Evolutionary conservation across 2,888 invertebrate species (phyloP), one percentile per base, ranked within the genome.

Genomic region (Callimorpha dominula): DNA sequence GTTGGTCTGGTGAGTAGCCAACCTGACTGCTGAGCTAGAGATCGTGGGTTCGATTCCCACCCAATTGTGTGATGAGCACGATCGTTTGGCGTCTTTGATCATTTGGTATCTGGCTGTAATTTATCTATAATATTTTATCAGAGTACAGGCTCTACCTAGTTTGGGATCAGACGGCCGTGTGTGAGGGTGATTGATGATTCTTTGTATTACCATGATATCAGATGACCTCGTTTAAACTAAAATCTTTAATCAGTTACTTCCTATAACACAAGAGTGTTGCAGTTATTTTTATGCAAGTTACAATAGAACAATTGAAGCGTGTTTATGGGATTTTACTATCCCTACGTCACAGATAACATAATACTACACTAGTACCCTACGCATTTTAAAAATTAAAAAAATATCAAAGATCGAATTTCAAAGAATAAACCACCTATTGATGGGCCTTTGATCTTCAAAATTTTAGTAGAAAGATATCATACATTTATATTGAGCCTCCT

Each of bases 401-500:
- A 20, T 57, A 57, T 20, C 31, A 2, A 60, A 60, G 31, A 60
- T 31, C 20, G 60, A 60, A 60, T 12, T 1, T 60, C 31, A 14
- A 14, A 60, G 12, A 60, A 60, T 14, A 31, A 60, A 60, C 60
- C 60, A 60, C 31, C 31, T 20, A 60, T 31, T 60, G 14, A 31
- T 60, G 14, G 12, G 12, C 0, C 20, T 31, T 60, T 60, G 31
- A 60, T 60, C 60, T 31, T 31, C 60, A 60, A 60, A 60, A 60
- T 31, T 60, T 31, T 31, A 60, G 60, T 12, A 31, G 14, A 60
- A 60, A 60, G 60, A 60, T 60, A 31, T 60, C 60, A 60, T 60
- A 60, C 31, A 60, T 60, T 60, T 31, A 31, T 60, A 60, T 60
- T 60, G 60, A 60, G 20, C 60, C 60, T 31, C 60, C 60, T 60